A percentile compares a stretch with the other conserved stretches of the same genome.
These are phyloP conservation scores for Peromyscus leucopus DNA, from an alignment of 2,113 vertebrate genomes.

Conservation along the genomic window DNA sequence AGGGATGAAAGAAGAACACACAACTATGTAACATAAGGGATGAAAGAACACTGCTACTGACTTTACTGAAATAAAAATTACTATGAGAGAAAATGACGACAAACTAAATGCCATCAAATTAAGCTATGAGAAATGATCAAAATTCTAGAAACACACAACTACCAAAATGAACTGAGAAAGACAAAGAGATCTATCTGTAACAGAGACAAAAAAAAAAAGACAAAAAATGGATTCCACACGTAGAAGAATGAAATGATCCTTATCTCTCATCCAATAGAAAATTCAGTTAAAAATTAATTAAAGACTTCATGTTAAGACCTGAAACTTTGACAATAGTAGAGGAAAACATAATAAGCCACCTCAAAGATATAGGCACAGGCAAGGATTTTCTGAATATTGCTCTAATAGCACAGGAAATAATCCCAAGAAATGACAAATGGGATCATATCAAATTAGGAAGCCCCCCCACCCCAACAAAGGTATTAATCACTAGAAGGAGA, in stretches of 20 bases:
- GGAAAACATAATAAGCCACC: not conserved
- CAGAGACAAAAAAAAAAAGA: not conserved
- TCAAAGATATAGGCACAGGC: not conserved
- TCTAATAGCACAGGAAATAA: not conserved
- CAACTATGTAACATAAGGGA: not conserved
- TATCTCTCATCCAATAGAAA: not conserved
- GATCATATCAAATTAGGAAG: not conserved
- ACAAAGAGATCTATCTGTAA: not conserved
- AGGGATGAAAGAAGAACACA: not conserved
- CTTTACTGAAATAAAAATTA: not conserved
- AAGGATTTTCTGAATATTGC: not conserved
- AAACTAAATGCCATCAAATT: not conserved
- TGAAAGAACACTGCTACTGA: not conserved
- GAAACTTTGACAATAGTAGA: not conserved
- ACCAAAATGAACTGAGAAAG: not conserved
- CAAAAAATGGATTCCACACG: not conserved
- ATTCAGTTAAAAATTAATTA: not conserved
- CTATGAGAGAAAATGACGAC: not conserved
- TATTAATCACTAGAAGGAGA: too few relatives aligned
- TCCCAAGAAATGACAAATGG: not conserved
- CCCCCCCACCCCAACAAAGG: too few relatives aligned
- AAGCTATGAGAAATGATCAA: not conserved
- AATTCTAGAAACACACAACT: not conserved
- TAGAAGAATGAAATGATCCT: not conserved
- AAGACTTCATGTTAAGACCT: not conserved